These are phyloP conservation scores for Prosopocoilus inquinatus DNA, from an alignment of 2,888 invertebrate species.

Conservation along the genomic window DNA sequence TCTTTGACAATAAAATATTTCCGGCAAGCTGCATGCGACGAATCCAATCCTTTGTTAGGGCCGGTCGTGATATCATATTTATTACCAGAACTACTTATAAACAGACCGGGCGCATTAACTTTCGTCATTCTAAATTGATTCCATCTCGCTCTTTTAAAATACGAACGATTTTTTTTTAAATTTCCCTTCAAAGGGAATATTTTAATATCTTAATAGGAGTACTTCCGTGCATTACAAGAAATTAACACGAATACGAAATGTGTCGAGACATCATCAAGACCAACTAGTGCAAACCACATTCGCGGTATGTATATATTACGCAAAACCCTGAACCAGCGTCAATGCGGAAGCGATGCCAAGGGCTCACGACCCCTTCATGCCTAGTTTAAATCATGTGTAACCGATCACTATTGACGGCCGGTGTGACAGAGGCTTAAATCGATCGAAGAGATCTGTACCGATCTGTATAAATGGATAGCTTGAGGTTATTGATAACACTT, in stretches of 20 bases:
- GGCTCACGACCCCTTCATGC: too few species aligned
- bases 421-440: slow-evolving; percentile 35
- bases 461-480: slow-evolving; percentile 36
- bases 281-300: too few species aligned
- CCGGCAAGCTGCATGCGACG: neutral
- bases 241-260: too few species aligned
- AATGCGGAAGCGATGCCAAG: too few species aligned
- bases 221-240: too few species aligned
- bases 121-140: neutral
- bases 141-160: too few species aligned
- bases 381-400: slow-evolving; percentile 28
- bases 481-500: slow-evolving; percentile 42
- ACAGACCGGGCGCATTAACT: neutral
- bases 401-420: slow-evolving; percentile 23
- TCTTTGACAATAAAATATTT: slow-evolving; percentile 1
- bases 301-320: too few species aligned
- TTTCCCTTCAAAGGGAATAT: too few species aligned
- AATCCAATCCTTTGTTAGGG: slow-evolving; percentile 1
- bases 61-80: neutral
- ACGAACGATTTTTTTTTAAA: too few species aligned
- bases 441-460: slow-evolving; percentile 39
- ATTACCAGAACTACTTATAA: slow-evolving; percentile 3
- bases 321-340: too few species aligned
- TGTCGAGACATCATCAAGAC: too few species aligned
- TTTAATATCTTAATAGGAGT: too few species aligned